Conservation (phyloP, 1,140 invertebrate species). For the Lepidurus couesii region DNA sequence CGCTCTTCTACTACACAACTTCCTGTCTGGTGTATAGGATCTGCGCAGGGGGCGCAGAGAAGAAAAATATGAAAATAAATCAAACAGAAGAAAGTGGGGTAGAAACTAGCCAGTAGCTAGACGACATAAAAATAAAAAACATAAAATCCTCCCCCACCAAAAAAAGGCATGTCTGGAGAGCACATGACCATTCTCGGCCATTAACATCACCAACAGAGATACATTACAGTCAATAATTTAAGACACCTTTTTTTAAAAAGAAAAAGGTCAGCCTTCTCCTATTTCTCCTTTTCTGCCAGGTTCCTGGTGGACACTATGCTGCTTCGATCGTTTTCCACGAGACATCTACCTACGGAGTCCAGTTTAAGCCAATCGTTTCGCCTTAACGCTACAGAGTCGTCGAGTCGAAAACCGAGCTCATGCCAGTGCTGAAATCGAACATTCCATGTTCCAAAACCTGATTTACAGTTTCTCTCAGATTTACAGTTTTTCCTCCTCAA, state of each 20-base stretch:
- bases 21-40: neutral
- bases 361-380: slow-evolving; percentile 6
- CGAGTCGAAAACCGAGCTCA: neutral
- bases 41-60: too few relatives aligned
- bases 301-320: slow-evolving; percentile 47
- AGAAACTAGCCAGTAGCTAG: too few relatives aligned
- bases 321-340: slow-evolving; percentile 25
- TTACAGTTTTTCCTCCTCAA: neutral
- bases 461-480: neutral
- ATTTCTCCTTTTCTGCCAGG: slow-evolving; percentile 39
- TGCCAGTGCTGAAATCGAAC: neutral
- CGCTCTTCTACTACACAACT: slow-evolving; percentile 23
- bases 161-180: neutral
- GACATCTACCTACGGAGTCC: neutral
- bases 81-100: too few relatives aligned
- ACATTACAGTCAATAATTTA: slow-evolving; percentile 22
- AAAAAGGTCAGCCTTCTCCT: too few relatives aligned
- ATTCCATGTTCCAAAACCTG: neutral
- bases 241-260: too few relatives aligned
- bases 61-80: too few relatives aligned
- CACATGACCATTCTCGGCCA: neutral
- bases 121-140: too few relatives aligned
- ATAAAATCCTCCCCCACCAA: neutral
- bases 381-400: neutral
- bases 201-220: slow-evolving; percentile 7